These are phyloP conservation scores for Periparus ater DNA, from an alignment of 2,797 vertebrate genomes.

Conservation along the genomic window DNA sequence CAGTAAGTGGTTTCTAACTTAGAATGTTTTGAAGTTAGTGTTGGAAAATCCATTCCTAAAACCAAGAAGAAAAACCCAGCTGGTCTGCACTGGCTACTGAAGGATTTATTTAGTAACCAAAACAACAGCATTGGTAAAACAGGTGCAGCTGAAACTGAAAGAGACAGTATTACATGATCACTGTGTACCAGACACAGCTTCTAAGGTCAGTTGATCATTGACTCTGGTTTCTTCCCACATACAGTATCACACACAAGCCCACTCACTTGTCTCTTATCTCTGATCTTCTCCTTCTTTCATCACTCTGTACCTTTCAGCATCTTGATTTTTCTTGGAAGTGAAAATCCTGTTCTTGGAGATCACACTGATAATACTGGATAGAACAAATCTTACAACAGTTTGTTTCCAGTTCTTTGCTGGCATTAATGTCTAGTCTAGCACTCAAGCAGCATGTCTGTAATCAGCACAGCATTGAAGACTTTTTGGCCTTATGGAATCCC, in stretches of 20 bases:
- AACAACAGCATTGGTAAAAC: not conserved
- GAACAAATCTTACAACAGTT: not conserved
- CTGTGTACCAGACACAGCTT: not conserved
- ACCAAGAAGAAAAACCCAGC: not conserved
- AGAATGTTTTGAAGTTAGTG: not conserved
- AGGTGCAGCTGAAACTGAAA: not conserved
- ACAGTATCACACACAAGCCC: no score
- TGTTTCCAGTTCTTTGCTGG: not conserved
- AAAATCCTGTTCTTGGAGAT: not conserved
- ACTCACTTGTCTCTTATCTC: not conserved
- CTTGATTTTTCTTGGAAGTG: not conserved
- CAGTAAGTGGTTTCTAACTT: not conserved
- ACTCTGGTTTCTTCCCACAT: not conserved
- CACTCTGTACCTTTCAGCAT: not conserved
- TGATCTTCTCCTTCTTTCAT: not conserved
- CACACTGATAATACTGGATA: not conserved
- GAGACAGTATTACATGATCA: not conserved
- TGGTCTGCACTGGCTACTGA: not conserved
- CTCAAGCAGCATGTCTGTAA: not conserved
- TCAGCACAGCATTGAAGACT: not conserved
- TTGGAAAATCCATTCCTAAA: not conserved
- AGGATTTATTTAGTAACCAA: not conserved
- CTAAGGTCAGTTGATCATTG: rapidly evolving
- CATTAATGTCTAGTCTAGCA: not conserved
- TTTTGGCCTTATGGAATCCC: not conserved